phyloP scores from a whole-genome alignment of 2,888 invertebrate species.

The Leptopilina drosophilae region DNA sequence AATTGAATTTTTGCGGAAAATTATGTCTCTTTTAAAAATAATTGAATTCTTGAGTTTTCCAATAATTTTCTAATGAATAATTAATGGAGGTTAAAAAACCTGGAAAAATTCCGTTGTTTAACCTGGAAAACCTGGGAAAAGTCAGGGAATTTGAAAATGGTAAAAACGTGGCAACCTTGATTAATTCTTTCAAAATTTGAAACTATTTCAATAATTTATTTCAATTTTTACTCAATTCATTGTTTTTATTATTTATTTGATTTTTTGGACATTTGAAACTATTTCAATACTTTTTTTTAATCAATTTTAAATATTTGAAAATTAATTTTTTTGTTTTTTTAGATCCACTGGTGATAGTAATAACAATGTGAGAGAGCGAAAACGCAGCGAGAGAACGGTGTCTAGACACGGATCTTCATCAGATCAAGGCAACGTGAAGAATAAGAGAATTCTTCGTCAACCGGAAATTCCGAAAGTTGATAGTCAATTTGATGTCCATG shows the following conservation, averaged over 20 bases:
- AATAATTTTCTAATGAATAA: no score
- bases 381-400: slow-evolving; percentile 59
- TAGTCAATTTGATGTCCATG: slow-evolving; percentile 83
- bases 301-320: neutral
- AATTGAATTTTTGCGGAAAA: no score
- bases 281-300: neutral
- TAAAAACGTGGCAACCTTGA: no score
- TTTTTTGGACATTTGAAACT: neutral
- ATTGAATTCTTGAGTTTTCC: no score
- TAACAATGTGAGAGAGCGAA: slow-evolving; percentile 63
- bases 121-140: no score
- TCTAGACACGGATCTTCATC: slow-evolving; percentile 47
- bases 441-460: slow-evolving; percentile 65
- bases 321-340: neutral
- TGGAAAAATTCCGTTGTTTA: no score
- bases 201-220: no score
- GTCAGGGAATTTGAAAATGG: no score
- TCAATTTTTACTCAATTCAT: neutral
- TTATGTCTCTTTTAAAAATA: no score
- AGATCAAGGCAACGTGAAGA: slow-evolving; percentile 42
- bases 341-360: slow-evolving; percentile 66
- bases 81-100: no score
- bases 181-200: no score
- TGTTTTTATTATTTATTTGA: neutral
- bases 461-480: slow-evolving; percentile 78